Evolutionary conservation across 23 tunicate species (phyloP).

Genomic region (Halocynthia aurantium): DNA sequence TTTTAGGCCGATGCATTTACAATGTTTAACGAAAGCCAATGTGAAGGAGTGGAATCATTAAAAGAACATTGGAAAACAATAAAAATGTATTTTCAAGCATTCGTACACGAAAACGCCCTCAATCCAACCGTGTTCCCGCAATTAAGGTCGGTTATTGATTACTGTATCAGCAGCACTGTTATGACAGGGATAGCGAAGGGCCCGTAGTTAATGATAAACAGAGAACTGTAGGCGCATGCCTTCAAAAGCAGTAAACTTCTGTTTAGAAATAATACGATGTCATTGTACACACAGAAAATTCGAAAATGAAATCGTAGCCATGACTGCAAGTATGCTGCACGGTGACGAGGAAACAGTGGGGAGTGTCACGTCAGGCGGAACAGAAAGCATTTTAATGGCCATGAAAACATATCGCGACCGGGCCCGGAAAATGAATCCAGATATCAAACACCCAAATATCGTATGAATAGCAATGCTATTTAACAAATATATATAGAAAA

Average conservation of each 20-base stretch:
- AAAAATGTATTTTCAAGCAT: conserved; percentile 62
- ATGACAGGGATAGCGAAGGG: too few relatives aligned
- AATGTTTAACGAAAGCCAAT: conserved; percentile 46
- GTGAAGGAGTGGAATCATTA: conserved; percentile 14
- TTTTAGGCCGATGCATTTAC: conserved; percentile 78
- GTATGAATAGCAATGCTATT: conserved; percentile 20
- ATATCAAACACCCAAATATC: conserved; percentile 66
- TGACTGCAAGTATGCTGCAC: conserved; percentile 91
- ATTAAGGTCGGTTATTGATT: conserved; percentile 34
- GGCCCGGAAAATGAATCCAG: conserved; percentile 53
- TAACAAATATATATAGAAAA: background rate
- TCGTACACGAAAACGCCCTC: conserved; percentile 94
- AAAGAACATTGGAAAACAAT: conserved; percentile 31
- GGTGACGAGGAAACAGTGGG: conserved; percentile 81
- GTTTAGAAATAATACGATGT: too few relatives aligned
- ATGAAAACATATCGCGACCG: conserved; percentile 80
- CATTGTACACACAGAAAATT: conserved; percentile 47
- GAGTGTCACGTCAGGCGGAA: conserved; percentile 96
- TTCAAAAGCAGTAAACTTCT: too few relatives aligned
- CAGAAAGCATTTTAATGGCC: conserved; percentile 91
- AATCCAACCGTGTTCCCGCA: conserved; percentile 79
- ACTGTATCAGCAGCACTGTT: too few relatives aligned
- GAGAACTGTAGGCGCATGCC: too few relatives aligned
- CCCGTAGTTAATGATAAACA: too few relatives aligned
- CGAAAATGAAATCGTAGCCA: conserved; percentile 87